Evolutionary conservation across 2,797 vertebrate genomes (phyloP).

Genomic region (Oceanodroma leucorhoa): DNA sequence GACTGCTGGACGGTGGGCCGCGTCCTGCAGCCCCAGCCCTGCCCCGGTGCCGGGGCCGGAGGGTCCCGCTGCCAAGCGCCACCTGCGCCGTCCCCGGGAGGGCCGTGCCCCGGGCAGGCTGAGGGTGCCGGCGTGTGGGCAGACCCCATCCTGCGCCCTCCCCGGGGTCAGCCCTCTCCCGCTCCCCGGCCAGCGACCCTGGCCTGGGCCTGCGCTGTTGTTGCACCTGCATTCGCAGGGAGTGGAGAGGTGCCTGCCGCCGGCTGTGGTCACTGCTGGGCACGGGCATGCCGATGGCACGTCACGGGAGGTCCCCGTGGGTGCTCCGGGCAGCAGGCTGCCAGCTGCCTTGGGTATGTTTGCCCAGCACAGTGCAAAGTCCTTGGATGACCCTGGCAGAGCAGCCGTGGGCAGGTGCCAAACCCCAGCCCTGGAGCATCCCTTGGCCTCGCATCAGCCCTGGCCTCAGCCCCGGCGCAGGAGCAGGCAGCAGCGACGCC

Average conservation of each 20-base stretch:
- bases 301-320: not conserved
- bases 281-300: not conserved
- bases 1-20: accelerated
- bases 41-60: accelerated
- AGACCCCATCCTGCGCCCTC: not conserved
- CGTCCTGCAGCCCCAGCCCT: not conserved
- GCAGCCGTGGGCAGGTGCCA: conserved; percentile 6
- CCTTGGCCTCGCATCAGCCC: conserved; percentile 12
- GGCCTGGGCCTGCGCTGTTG: accelerated
- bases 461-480: accelerated
- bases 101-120: accelerated
- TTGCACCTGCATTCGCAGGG: not conserved
- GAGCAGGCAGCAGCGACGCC: not conserved
- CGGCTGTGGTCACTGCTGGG: not conserved
- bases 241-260: accelerated
- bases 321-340: not conserved
- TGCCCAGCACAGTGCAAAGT: not conserved
- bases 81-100: accelerated
- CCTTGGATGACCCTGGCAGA: conserved; percentile 19
- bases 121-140: not conserved
- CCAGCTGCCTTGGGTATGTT: not conserved
- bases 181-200: accelerated
- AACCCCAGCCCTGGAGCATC: conserved; percentile 38
- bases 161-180: not conserved
- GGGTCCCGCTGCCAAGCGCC: accelerated